Percentiles rank a stretch among this genome's conserved stretches.
phyloP scores from a whole-genome alignment of 1,140 invertebrate species.

The Sipha flava region DNA sequence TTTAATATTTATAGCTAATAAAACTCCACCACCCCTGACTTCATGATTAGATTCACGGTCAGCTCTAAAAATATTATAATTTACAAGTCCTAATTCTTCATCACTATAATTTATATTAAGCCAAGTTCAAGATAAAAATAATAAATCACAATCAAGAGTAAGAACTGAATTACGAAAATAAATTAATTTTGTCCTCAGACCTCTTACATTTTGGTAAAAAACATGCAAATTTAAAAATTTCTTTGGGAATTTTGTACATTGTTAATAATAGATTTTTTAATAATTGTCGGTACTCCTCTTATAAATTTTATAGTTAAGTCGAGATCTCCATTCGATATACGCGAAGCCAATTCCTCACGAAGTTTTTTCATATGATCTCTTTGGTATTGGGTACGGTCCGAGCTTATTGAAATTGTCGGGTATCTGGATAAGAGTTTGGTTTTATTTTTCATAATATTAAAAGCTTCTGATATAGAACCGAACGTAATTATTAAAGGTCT shows the following conservation, averaged over 20 bases:
- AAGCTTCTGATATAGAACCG: neutral
- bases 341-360: neutral
- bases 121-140: neutral
- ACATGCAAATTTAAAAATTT: too few relatives aligned
- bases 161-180: neutral
- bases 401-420: neutral
- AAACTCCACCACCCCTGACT: neutral
- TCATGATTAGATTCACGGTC: neutral
- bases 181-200: neutral
- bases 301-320: neutral
- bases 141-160: neutral
- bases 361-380: neutral
- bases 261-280: neutral
- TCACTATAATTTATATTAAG: neutral
- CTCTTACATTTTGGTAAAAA: too few relatives aligned
- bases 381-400: neutral
- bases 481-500: neutral
- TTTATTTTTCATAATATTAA: neutral
- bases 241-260: neutral
- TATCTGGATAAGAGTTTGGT: neutral
- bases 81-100: neutral
- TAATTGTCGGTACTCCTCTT: neutral
- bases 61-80: neutral
- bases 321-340: too few relatives aligned
- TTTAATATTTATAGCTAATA: neutral